A percentile compares a stretch with the other conserved stretches of the same genome.
Conservation (phyloP, 2,797 vertebrate species). For the Anguilla marmorata region DNA sequence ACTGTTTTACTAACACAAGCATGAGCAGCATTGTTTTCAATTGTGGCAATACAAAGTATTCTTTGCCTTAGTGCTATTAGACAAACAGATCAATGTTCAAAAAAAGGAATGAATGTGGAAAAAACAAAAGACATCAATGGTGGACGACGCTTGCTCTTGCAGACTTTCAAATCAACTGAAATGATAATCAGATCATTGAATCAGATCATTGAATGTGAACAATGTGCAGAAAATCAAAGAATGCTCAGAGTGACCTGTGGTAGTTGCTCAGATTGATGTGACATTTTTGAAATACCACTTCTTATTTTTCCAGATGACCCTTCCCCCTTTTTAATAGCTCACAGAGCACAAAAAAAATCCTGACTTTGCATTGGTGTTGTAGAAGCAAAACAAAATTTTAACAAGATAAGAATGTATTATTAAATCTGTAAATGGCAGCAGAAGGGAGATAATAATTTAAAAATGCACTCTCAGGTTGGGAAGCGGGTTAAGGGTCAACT, state of each 20-base stretch:
- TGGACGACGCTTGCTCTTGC: background rate
- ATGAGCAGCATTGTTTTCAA: background rate
- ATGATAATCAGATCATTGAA: background rate
- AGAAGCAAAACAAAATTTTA: background rate
- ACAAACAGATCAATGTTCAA: background rate
- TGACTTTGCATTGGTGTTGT: background rate
- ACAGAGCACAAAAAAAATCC: background rate
- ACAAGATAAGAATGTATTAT: background rate
- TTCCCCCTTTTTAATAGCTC: no score
- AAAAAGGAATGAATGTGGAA: background rate
- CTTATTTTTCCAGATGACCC: background rate
- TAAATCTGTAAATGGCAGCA: background rate
- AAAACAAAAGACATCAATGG: background rate
- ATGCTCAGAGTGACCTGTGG: background rate
- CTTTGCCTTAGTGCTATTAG: background rate
- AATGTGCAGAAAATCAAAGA: background rate
- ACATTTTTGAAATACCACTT: constrained; percentile 5
- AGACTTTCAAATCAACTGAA: background rate
- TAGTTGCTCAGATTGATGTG: background rate
- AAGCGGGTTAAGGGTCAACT: background rate
- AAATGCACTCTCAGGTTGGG: background rate
- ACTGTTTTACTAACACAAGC: background rate
- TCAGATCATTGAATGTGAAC: background rate
- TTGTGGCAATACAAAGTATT: background rate
- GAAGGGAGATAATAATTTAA: background rate